Evolutionary conservation across 2,113 vertebrate genomes (phyloP).

Genomic region (Psephotus haematonotus): DNA sequence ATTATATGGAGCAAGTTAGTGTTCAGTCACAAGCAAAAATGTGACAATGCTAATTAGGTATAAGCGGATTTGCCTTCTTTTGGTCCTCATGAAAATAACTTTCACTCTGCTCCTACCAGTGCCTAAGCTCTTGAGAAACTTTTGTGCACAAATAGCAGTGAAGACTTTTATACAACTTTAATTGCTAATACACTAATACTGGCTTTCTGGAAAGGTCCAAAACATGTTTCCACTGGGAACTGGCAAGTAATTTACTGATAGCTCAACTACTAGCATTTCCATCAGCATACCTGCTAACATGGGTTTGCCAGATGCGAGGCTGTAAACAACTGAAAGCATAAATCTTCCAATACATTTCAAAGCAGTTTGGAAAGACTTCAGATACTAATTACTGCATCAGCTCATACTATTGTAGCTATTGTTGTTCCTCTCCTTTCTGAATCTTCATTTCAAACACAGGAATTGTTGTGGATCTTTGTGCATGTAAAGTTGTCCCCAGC

Average conservation of each 20-base stretch:
- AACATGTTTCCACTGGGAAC: neutral
- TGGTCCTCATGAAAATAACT: neutral
- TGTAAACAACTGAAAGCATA: neutral
- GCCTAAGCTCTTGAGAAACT: neutral
- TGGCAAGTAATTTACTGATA: neutral
- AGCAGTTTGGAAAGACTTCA: neutral
- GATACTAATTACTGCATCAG: neutral
- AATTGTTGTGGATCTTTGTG: neutral
- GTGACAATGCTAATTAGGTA: neutral
- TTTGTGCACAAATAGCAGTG: neutral
- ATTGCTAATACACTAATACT: neutral
- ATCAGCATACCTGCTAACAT: fast-evolving
- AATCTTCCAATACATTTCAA: neutral
- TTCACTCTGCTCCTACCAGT: neutral
- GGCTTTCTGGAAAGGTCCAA: neutral
- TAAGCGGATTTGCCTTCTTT: neutral
- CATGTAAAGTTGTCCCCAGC: neutral
- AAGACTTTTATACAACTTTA: neutral
- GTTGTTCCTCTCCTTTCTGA: neutral
- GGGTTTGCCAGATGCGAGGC: neutral
- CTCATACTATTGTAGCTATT: neutral
- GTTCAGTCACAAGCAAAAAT: neutral
- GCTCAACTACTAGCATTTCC: neutral
- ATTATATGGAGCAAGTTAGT: neutral
- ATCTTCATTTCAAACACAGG: neutral